Evolutionary conservation across 2,888 invertebrate genomes (phyloP), one percentile per base, ranked within the genome.

Genomic region (Myathropa florea): DNA sequence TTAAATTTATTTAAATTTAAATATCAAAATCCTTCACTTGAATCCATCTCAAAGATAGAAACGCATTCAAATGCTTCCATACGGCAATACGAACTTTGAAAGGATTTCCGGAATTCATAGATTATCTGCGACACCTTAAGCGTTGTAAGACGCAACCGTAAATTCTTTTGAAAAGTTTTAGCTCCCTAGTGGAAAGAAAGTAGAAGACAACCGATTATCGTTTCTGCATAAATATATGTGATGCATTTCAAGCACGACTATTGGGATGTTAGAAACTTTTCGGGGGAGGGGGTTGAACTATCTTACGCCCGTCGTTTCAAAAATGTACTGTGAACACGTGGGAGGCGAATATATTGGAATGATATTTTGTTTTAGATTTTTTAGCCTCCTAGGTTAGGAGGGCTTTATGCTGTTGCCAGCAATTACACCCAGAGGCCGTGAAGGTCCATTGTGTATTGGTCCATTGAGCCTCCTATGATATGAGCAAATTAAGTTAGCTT

Each of bases 101-200:
- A 85, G 76, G 81, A 30, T 85, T 85, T 85, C 67, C 23, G 46
- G 81, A 85, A 81, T 85, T 67, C 53, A 26, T n/a, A 67, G 55
- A 71, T 80, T 78, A 78, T 81, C 84, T 77, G 84, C 84, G 84
- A 85, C 84, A 85, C 84, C 84, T 85, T 68, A 80, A 77, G 81
- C 81, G 81, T 77, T 81, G 46, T 72, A 77, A 71, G 67, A 63
- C 55, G 67, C 10, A 85, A 85, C 61, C 76, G 71, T 68, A 85
- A 80, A 76, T 85, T 85, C 84, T 76, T 81, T 77, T 53, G 67
- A 53, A 81, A 80, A 76, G 81, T 81, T 85, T 68, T 72, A 46
- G 4, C 39, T n/a, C 39, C 39, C 39, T 1, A 14, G 39, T 46
- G 39, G 39, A 46, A 46, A 46, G 39, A 46, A 46, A 46, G 39